Evolutionary conservation across 2,888 invertebrate genomes (phyloP).

Genomic region (Dryococelus australis): DNA sequence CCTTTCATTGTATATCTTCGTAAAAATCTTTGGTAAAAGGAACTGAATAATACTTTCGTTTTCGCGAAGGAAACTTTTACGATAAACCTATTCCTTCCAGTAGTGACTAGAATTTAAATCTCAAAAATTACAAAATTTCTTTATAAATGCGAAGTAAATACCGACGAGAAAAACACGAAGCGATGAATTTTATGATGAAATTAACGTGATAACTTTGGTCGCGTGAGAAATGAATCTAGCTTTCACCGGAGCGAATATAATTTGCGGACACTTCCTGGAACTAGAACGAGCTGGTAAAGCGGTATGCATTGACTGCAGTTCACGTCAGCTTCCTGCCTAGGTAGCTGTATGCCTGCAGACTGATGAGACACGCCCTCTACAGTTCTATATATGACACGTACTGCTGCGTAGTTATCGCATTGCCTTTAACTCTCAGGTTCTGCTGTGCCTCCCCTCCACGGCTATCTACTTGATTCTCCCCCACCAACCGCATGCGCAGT

Average conservation of each 20-base stretch:
- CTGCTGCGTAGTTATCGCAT: neutral
- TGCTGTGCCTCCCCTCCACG: neutral
- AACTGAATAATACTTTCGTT: neutral
- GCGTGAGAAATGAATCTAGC: neutral
- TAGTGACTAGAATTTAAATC: neutral
- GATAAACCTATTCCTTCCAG: neutral
- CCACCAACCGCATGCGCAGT: neutral
- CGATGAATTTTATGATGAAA: neutral
- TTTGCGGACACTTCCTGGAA: neutral
- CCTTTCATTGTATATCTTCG: neutral
- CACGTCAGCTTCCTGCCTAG: neutral
- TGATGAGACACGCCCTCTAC: neutral
- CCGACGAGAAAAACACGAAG: neutral
- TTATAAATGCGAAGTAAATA: neutral
- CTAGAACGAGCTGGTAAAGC: neutral
- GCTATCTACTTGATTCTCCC: too few species aligned
- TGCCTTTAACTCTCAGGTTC: neutral
- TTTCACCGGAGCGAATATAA: neutral
- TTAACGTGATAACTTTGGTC: neutral
- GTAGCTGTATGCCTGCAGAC: neutral
- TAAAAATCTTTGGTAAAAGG: neutral
- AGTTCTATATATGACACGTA: neutral
- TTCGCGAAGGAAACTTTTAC: neutral
- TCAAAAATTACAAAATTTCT: neutral
- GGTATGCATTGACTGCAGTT: slow-evolving; percentile 11